Conservation (phyloP, 1,140 invertebrate species). For the Drosophila triauraria region DNA sequence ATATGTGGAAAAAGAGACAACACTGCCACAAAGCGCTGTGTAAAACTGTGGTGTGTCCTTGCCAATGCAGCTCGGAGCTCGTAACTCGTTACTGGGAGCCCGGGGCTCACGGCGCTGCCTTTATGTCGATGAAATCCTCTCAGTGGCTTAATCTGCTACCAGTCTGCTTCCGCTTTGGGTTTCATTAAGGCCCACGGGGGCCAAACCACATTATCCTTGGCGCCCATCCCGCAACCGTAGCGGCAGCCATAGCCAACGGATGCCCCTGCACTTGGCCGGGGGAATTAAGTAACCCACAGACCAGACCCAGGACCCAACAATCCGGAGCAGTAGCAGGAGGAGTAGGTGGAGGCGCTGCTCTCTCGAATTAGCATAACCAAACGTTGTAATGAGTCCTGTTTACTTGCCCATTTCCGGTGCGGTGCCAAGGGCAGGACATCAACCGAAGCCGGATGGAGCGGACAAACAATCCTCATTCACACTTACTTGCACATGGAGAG, state of each 20-base stretch:
- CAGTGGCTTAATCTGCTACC: conserved; percentile 79
- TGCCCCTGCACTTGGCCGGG: conserved; percentile 55
- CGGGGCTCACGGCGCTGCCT: conserved; percentile 27
- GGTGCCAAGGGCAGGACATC: conserved; percentile 42
- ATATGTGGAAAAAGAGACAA: neutral
- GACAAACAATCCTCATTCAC: conserved; percentile 29
- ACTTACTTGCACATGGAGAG: neutral
- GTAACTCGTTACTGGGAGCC: conserved; percentile 13
- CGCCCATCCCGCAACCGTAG: conserved; percentile 5
- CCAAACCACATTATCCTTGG: conserved; percentile 66
- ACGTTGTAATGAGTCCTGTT: conserved; percentile 81
- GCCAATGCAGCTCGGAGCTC: conserved; percentile 29
- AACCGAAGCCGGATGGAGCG: conserved; percentile 45
- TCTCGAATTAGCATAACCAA: conserved; percentile 79
- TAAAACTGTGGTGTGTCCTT: conserved; percentile 22
- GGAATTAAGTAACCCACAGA: conserved; percentile 50
- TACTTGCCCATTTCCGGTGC: conserved; percentile 79
- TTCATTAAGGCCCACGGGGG: conserved; percentile 72
- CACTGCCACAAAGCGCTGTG: neutral
- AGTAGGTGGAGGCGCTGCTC: conserved; percentile 50
- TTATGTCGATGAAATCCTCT: conserved; percentile 77
- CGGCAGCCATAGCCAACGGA: neutral
- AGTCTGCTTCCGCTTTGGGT: conserved; percentile 78
- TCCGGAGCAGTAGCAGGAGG: neutral
- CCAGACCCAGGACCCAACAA: conserved; percentile 3